These are phyloP conservation scores for Cuculus canorus DNA, from an alignment of 2,797 vertebrate species.

Conservation along the genomic window DNA sequence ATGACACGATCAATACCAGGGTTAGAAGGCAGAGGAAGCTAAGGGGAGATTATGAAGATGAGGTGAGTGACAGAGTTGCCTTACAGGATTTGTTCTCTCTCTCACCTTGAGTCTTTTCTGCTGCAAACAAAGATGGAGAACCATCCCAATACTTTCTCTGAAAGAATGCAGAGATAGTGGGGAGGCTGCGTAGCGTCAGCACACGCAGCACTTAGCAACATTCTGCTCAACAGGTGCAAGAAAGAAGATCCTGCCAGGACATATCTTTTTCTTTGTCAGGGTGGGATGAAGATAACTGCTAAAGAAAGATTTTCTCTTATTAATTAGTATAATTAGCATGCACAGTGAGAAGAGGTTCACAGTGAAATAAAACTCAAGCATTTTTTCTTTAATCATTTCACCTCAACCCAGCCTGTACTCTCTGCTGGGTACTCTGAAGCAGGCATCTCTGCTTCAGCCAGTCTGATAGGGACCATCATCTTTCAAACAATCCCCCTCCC, in stretches of 20 bases:
- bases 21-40: conserved; percentile 77
- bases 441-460: background rate
- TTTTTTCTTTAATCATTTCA: background rate
- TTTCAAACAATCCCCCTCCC: background rate
- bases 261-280: background rate
- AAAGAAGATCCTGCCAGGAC: background rate
- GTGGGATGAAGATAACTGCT: background rate
- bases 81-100: conserved; percentile 75
- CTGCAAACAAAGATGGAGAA: conserved; percentile 60
- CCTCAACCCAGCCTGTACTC: background rate
- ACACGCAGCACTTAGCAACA: background rate
- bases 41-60: conserved; percentile 83
- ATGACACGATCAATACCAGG: conserved; percentile 83
- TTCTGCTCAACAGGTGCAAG: background rate
- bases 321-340: conserved; percentile 17
- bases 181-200: accelerated
- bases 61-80: conserved; percentile 80
- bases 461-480: background rate
- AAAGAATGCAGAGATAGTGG: background rate
- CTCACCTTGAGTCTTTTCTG: conserved; percentile 77
- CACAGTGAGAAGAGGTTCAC: background rate
- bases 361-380: background rate
- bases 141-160: background rate
- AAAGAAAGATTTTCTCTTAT: background rate
- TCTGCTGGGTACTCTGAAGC: too few relatives aligned